Base-by-base conservation (phyloP, 2,113 vertebrate genomes). In the Tetraodon nigroviridis region DNA sequence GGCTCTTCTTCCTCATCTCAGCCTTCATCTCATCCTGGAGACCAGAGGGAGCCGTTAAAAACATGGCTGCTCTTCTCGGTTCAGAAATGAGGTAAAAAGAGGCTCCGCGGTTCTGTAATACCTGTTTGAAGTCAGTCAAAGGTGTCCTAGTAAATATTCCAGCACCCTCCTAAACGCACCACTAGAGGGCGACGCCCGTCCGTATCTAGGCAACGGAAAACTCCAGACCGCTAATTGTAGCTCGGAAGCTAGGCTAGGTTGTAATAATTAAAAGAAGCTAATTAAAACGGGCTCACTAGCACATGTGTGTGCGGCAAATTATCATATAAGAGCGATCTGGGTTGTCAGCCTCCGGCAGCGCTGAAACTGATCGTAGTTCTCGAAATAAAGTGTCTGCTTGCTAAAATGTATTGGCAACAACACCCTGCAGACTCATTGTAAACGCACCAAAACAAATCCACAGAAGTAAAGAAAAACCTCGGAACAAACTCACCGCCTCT, bases 1-100 rank as follows among this genome's bases (percentile, higher is more conserved):
- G 88, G 67, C 92, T 94, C 83, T 94, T 97, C 65, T 86, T 89
- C 58, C 94, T 92, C 50, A 90, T 91, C 82, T 95, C 92, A 57
- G 88, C 91, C 80, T 89, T 89, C 79, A 91, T 78, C 67, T 94
- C 90, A 44, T 93, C 94, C 96, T 98, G 61, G 67, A 61, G 22
- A 18, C 51, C 11, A 53, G 8, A 49, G 18, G 19, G 19, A 18
- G 18, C 8, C 18, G 8, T 22, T 19, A 37, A 8, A 37, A 37
- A 37, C 8, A 37, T 3, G 32, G 32, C 32, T 11, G 32, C 32
- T 37, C 1, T 3, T 8, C 32, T 37, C 12, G 10, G 32, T 12
- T 37, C 32, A 37, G 32, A 37, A 37, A 37, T 37, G 2, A 37
- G 12, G 32, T 37, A 2, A 8, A 37, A 37, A 11, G 11, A 50